Evolutionary conservation across 2,888 invertebrate genomes (phyloP), one percentile per base, ranked within the genome.

Genomic region (Oligia latruncula): DNA sequence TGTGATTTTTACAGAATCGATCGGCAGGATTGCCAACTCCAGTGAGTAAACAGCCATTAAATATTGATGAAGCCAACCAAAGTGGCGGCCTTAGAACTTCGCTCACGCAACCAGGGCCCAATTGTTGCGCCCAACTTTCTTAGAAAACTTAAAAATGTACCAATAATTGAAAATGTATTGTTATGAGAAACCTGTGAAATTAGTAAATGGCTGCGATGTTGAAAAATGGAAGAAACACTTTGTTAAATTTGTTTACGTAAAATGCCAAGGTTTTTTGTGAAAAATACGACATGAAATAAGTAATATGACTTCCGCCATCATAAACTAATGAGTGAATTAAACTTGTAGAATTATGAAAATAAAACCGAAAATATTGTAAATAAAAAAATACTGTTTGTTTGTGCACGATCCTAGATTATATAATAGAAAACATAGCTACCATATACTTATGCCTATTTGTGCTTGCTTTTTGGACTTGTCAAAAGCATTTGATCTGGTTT

Each of bases 21-120:
- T 29, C 29, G 29, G 29, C 29, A 58, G 40, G 20, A 23, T 49
- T 72, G 9, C 49, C 4, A 73, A 55, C 43, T 77, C 35, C 52
- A 64, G 11, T 40, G 23, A 49, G 17, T 46, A 65, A 80, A 65
- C 23, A 15, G 23, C 17, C 5, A 58, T 65, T 81, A 52, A 66
- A 60, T 43, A 43, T 60, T 52, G 11, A 81, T 72, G 58, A 67
- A 80, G 40, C 40, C 66, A 35, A 17, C 35, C 49, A 60, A 17
- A 66, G 43, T 40, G 20, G 17, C 1, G 23, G 58, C 65, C 65
- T 2, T 20, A 15, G 17, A 49, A 35, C 6, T 55, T 4, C n/a
- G 9, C 15, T 46, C n/a, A 55, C n/a, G 71, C 46, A 49, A 79
- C 46, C n/a, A n/a, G 29, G 6, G 13, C 17, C 13, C 6, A 6